Evolutionary conservation across 2,888 invertebrate genomes (phyloP), one percentile per base, ranked within the genome.

Genomic region (Heliconius aoede): DNA sequence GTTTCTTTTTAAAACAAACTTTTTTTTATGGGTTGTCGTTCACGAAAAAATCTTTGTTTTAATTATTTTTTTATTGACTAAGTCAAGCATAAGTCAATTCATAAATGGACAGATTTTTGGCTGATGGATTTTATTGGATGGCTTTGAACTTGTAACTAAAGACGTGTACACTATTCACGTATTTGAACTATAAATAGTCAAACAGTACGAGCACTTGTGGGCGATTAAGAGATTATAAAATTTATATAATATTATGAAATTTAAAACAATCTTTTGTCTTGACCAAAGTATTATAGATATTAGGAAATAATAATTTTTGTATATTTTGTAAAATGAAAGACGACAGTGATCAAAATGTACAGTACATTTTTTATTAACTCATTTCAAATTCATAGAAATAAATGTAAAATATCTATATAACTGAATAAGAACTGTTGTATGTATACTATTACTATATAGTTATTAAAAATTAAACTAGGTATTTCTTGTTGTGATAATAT

Each of bases 251-350:
- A 60, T 61, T 69, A 77, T 24, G 11, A 65, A 36, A 65, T 46
- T 61, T 26, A 62, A 55, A 72, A 76, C 32, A 60, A 77, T 51
- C 30, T 74, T 79, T 77, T 71, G 55, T 79, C 80, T 81, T 78
- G 85, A 85, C 84, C 85, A 85, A 85, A 81, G 72, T 83, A 84
- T 80, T 30, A 15, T 81, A 82, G 81, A 26, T 28, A 69, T 80
- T 80, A 80, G 72, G 76, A 81, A 77, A 68, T 82, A 80, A 61
- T 76, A 67, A 79, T 85, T 87, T 87, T 88, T 91, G 88, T 92
- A 91, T 89, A 90, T 90, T 90, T 89, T 91, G 87, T 90, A 90
- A 88, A 87, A 74, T 84, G 90, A 89, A 90, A 92, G 90, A 91
- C 91, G 86, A 80, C 88, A 91, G 90, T 92, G 91, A 92, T 88